A percentile compares a stretch with the other conserved stretches of the same genome.
These are phyloP conservation scores for Monochamus saltuarius DNA, from an alignment of 1,140 invertebrate species.

Conservation along the genomic window DNA sequence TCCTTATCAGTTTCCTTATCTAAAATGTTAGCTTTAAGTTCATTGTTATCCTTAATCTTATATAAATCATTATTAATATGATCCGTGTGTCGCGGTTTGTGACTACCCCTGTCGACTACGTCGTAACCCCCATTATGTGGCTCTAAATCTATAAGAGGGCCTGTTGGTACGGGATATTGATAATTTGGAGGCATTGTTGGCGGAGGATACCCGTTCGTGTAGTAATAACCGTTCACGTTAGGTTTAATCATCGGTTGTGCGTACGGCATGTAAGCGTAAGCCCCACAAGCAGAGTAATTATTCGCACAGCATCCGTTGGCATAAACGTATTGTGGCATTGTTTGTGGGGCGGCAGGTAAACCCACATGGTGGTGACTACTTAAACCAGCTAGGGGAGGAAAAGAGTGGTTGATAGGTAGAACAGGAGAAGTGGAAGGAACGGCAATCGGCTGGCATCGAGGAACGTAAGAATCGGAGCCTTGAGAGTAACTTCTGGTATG, in stretches of 20 bases:
- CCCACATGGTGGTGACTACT: slow-evolving; percentile 22
- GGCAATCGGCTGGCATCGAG: slow-evolving; percentile 10
- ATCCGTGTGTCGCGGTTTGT: slow-evolving; percentile 22
- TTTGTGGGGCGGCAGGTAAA: slow-evolving; percentile 13
- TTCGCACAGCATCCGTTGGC: slow-evolving; percentile 33
- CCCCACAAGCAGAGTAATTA: slow-evolving; percentile 18
- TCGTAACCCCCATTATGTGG: slow-evolving; percentile 50
- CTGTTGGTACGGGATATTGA: slow-evolving; percentile 54
- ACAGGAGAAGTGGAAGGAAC: neutral
- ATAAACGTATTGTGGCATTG: slow-evolving; percentile 28
- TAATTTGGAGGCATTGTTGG: slow-evolving; percentile 2
- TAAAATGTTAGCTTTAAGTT: slow-evolving; percentile 20
- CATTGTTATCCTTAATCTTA: slow-evolving; percentile 30
- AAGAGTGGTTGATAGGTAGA: slow-evolving; percentile 28
- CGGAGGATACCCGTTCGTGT: slow-evolving; percentile 19
- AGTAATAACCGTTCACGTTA: slow-evolving; percentile 35
- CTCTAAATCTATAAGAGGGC: slow-evolving; percentile 71
- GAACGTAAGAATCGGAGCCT: neutral
- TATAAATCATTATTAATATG: slow-evolving; percentile 23
- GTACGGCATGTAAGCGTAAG: slow-evolving; percentile 45
- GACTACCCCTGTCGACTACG: slow-evolving; percentile 24
- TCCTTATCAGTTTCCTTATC: slow-evolving; percentile 46
- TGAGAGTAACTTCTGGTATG: slow-evolving; percentile 28
- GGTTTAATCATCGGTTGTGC: slow-evolving; percentile 19
- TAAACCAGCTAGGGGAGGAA: slow-evolving; percentile 25